Conservation (phyloP, 2,113 vertebrate species). For the Rattus rattus region DNA sequence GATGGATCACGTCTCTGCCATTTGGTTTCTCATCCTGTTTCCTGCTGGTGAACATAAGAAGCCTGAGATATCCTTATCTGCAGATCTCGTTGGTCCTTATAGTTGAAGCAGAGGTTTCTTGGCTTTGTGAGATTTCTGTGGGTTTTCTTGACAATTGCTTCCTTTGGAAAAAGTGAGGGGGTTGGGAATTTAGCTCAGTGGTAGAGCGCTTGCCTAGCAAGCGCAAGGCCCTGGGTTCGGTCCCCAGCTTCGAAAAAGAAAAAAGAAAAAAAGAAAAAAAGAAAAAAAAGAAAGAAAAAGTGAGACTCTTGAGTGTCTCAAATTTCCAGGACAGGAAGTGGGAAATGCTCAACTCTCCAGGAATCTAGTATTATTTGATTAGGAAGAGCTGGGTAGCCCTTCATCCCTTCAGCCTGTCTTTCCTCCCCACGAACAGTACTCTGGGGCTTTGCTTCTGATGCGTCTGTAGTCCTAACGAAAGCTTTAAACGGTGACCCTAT, state of each 20-base stretch:
- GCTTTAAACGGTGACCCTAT: not conserved
- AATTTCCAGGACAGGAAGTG: not conserved
- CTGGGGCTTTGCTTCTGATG: not conserved
- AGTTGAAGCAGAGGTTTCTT: not conserved
- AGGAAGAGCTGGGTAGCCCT: not conserved
- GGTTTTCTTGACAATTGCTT: not conserved
- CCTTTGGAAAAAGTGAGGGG: not conserved
- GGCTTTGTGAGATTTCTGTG: not conserved
- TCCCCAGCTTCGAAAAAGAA: no score
- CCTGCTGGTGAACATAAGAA: not conserved
- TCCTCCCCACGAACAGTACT: not conserved
- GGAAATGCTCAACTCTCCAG: rapidly evolving
- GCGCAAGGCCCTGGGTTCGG: no score
- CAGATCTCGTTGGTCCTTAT: not conserved
- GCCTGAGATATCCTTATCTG: not conserved
- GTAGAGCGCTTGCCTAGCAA: no score
- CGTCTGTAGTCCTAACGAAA: not conserved
- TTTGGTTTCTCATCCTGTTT: not conserved
- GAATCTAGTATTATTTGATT: not conserved
- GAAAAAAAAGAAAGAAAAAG: no score
- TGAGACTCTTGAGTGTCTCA: not conserved
- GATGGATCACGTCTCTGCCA: not conserved
- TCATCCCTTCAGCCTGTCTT: not conserved
- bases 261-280: no score
- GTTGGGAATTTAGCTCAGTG: no score